A percentile compares a stretch with the other conserved stretches of the same genome.
These are phyloP conservation scores for Microcebus lehilahytsara DNA, from an alignment of 2,113 vertebrate species.

Conservation along the genomic window DNA sequence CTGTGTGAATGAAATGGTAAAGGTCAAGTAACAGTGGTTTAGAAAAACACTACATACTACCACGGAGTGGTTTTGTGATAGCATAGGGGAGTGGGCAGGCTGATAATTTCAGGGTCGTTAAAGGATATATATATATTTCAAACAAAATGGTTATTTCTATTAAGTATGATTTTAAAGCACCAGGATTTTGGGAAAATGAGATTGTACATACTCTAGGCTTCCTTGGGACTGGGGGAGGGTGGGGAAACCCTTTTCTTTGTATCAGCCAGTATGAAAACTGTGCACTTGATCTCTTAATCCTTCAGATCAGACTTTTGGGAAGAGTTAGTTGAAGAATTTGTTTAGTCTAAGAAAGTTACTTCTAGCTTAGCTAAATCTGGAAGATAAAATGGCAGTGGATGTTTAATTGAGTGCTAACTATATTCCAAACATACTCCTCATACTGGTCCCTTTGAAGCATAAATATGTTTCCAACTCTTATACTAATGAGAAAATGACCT, in stretches of 20 bases:
- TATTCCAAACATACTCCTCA: neutral
- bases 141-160: neutral
- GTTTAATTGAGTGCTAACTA: neutral
- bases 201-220: neutral
- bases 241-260: neutral
- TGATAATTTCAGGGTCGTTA: neutral
- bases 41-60: neutral
- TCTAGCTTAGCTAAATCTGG: conserved; percentile 15
- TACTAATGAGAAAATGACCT: neutral
- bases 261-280: neutral
- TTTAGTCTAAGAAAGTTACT: conserved; percentile 54
- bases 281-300: neutral
- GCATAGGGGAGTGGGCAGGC: neutral
- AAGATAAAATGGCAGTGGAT: conserved; percentile 42
- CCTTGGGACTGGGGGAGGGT: neutral
- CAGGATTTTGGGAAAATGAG: neutral
- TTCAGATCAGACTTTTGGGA: conserved; percentile 45
- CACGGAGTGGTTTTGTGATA: neutral
- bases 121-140: neutral
- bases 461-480: neutral
- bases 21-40: conserved; percentile 33
- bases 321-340: conserved; percentile 18
- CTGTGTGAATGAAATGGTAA: neutral
- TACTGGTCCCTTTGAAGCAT: neutral
- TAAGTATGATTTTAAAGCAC: conserved; percentile 24